Conservation (phyloP, 2,797 vertebrate species). For the Crocodylus rhombifer region DNA sequence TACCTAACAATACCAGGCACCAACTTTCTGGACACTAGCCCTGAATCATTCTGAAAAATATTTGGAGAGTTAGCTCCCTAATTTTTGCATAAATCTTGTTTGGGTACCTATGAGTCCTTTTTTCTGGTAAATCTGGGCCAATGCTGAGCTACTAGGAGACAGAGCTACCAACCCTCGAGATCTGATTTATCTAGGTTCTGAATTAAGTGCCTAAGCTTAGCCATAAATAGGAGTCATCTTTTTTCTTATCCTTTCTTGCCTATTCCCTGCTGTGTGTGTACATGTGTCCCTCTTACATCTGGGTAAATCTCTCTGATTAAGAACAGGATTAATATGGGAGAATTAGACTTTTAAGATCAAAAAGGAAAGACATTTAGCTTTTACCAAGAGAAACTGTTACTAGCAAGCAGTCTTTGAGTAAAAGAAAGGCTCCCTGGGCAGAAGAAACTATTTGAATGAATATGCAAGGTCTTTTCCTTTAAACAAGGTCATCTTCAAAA, state of each 20-base stretch:
- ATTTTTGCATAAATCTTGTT: too few relatives aligned
- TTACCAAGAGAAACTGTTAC: slow-evolving; percentile 58
- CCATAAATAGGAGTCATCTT: slow-evolving; percentile 33
- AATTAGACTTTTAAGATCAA: slow-evolving; percentile 69
- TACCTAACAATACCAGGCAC: too few relatives aligned
- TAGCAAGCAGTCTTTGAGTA: slow-evolving; percentile 46
- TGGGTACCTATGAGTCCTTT: too few relatives aligned
- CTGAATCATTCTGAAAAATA: too few relatives aligned
- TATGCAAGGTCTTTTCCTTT: slow-evolving; percentile 5
- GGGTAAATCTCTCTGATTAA: slow-evolving; percentile 65
- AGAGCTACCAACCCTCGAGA: slow-evolving; percentile 14
- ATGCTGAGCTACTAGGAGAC: slow-evolving; percentile 26
- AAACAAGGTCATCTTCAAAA: slow-evolving; percentile 42
- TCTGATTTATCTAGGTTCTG: slow-evolving; percentile 54
- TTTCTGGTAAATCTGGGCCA: too few relatives aligned
- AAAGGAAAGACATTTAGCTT: slow-evolving; percentile 56
- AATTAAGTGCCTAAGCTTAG: slow-evolving; percentile 69
- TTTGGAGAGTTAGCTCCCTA: too few relatives aligned
- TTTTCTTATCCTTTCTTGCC: slow-evolving; percentile 20
- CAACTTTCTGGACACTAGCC: too few relatives aligned
- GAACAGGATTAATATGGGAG: slow-evolving; percentile 63
- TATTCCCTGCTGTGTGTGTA: slow-evolving; percentile 41
- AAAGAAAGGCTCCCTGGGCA: slow-evolving; percentile 44
- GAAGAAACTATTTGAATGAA: slow-evolving; percentile 42
- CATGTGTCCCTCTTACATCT: slow-evolving; percentile 59